Conservation (phyloP, 2,797 vertebrate genomes). For the Eupleurogrammus muticus region DNA sequence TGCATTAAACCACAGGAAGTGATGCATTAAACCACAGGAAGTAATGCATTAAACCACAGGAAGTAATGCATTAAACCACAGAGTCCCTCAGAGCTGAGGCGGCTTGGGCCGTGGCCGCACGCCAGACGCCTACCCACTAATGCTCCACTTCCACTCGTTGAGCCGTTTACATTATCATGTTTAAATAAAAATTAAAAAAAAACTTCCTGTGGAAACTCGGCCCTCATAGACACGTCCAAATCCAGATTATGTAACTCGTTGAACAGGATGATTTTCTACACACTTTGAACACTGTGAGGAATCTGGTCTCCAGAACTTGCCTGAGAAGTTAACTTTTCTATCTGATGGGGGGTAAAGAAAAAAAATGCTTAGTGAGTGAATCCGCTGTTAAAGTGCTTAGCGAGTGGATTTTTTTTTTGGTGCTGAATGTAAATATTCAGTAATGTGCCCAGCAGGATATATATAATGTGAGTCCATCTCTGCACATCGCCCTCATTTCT, state of each 20-base stretch:
- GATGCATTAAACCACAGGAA: no score
- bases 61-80: constrained; percentile 54
- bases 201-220: constrained; percentile 42
- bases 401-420: constrained; percentile 44
- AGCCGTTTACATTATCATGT: no score
- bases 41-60: constrained; percentile 53
- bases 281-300: constrained; percentile 24
- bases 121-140: constrained; percentile 52
- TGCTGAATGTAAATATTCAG: constrained; percentile 68
- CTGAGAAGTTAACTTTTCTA: constrained; percentile 63
- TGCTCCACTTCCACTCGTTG: constrained; percentile 37
- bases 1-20: no score
- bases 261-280: constrained; percentile 43
- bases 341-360: constrained; percentile 54
- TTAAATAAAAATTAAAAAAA: no score
- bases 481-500: constrained; percentile 6
- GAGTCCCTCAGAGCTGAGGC: constrained; percentile 48
- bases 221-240: constrained; percentile 46
- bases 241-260: constrained; percentile 59
- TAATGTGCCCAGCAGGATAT: constrained; percentile 47
- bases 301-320: constrained; percentile 34
- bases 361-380: constrained; percentile 61
- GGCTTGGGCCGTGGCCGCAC: constrained; percentile 48
- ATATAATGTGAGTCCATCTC: constrained; percentile 35
- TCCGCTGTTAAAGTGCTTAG: constrained; percentile 66